Conservation (phyloP, 2,888 invertebrate species). For the Phytoseiulus persimilis region DNA sequence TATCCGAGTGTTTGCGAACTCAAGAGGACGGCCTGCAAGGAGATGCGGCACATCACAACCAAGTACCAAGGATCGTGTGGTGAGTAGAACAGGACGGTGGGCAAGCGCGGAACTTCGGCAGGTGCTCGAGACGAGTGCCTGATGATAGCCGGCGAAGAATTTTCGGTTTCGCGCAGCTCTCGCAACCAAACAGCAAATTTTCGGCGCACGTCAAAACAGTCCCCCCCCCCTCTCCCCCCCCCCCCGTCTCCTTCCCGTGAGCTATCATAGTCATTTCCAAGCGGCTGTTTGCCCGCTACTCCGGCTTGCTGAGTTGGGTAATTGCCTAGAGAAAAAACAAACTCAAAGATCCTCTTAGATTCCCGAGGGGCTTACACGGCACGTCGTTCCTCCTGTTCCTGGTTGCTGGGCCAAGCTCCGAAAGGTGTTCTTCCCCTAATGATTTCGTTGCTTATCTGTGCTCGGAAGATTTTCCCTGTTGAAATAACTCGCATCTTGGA, state of each 20-base stretch:
- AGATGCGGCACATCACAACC: constrained; percentile 50
- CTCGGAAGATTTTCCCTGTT: background rate
- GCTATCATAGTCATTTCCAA: background rate
- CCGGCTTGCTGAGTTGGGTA: constrained; percentile 10
- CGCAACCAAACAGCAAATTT: too few relatives aligned
- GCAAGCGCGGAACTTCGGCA: too few relatives aligned
- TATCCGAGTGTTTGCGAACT: constrained; percentile 52
- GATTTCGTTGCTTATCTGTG: background rate
- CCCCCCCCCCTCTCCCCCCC: background rate
- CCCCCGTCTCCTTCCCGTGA: background rate
- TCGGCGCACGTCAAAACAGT: too few relatives aligned
- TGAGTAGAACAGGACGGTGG: constrained; percentile 47
- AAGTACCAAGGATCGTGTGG: constrained; percentile 54
- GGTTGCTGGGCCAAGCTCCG: background rate
- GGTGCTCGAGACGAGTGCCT: too few relatives aligned
- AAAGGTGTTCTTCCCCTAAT: background rate
- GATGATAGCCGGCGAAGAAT: too few relatives aligned
- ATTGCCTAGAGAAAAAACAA: constrained; percentile 23
- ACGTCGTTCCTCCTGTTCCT: too few relatives aligned
- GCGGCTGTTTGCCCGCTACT: background rate
- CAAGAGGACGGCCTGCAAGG: constrained; percentile 50
- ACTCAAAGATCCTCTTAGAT: constrained; percentile 11
- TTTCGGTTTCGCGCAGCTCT: too few relatives aligned
- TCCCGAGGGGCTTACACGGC: too few relatives aligned
- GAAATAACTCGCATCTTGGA: background rate